These are phyloP conservation scores for Crotalus helleri DNA, from an alignment of 2,113 vertebrate species.

Conservation along the genomic window DNA sequence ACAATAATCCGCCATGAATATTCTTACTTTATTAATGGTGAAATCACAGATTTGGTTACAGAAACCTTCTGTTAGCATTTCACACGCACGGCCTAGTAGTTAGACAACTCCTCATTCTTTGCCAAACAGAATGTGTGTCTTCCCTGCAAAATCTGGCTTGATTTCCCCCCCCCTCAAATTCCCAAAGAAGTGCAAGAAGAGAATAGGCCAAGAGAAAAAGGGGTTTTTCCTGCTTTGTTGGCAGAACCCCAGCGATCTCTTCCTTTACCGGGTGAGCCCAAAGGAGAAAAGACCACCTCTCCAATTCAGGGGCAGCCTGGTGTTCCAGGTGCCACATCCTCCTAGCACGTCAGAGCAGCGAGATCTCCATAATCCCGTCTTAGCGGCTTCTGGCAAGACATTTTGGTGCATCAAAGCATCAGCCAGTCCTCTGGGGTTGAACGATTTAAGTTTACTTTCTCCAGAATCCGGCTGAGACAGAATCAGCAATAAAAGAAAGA, in stretches of 20 bases:
- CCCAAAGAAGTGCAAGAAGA: neutral
- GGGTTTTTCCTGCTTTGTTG: neutral
- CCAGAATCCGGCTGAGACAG: too few relatives aligned
- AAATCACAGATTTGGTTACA: neutral
- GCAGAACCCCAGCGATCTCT: neutral
- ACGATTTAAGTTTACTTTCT: too few relatives aligned
- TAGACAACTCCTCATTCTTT: neutral
- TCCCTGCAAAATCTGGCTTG: neutral
- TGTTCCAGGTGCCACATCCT: too few relatives aligned
- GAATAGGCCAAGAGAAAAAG: neutral
- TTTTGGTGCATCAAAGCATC: too few relatives aligned
- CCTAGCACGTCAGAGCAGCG: too few relatives aligned
- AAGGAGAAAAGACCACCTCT: too few relatives aligned
- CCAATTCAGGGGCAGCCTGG: too few relatives aligned
- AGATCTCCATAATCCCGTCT: too few relatives aligned
- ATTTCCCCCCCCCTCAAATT: neutral
- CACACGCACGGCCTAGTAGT: neutral
- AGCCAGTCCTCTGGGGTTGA: too few relatives aligned
- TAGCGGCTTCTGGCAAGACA: too few relatives aligned
- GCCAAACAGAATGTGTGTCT: neutral
- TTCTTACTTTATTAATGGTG: neutral
- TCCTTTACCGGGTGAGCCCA: too few relatives aligned
- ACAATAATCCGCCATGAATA: neutral
- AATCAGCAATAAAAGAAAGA: too few relatives aligned
- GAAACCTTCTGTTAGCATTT: neutral